Evolutionary conservation across 2,113 vertebrate species (phyloP).

Genomic region (Struthidea cinerea): DNA sequence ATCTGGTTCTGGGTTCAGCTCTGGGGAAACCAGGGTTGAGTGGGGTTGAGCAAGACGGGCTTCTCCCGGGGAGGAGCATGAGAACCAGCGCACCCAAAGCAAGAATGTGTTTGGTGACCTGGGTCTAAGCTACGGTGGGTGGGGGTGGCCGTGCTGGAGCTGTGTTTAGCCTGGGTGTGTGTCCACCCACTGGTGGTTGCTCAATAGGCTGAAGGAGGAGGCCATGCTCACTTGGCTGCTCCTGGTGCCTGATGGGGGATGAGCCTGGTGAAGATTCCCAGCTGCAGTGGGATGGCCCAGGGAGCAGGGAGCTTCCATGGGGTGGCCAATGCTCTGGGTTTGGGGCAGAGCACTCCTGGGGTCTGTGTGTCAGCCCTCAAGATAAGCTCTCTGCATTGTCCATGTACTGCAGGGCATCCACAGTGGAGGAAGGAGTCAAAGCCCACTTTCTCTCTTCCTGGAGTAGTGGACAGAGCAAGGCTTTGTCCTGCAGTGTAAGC

Average conservation of each 20-base stretch:
- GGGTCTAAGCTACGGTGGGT: not conserved
- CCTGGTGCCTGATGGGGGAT: fast-evolving
- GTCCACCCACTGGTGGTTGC: constrained; percentile 54
- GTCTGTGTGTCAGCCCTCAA: not conserved
- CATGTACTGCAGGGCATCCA: not conserved
- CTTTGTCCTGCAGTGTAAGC: not conserved
- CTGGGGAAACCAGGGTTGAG: not conserved
- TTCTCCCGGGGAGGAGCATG: constrained; percentile 21
- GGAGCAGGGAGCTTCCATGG: not conserved
- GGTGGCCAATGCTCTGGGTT: not conserved
- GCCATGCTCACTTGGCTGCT: not conserved
- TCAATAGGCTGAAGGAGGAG: constrained; percentile 21
- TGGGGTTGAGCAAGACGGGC: not conserved
- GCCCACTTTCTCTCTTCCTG: not conserved
- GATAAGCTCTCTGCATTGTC: not conserved
- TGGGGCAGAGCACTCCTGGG: not conserved
- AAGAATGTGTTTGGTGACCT: constrained; percentile 52
- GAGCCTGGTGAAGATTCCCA: not conserved
- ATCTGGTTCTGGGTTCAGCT: not conserved
- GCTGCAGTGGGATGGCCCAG: not conserved
- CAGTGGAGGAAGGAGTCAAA: not conserved
- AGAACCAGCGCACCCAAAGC: constrained; percentile 8
- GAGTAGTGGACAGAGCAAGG: not conserved
- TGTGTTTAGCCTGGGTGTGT: constrained; percentile 59
- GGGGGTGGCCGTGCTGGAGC: not conserved